Evolutionary conservation across 1,140 invertebrate genomes (phyloP).

Genomic region (Atta cephalotes): DNA sequence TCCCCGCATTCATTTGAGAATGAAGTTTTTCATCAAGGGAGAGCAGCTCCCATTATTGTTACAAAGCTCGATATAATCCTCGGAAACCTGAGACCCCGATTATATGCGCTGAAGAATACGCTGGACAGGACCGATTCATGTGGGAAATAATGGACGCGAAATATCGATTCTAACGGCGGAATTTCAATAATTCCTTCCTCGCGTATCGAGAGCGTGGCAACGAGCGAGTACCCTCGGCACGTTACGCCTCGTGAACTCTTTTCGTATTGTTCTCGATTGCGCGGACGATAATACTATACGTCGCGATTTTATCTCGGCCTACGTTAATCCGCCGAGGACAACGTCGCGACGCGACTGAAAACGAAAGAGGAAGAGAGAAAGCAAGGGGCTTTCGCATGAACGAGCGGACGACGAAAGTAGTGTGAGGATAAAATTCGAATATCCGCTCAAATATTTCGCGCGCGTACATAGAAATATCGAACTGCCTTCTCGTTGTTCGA

Average conservation of each 20-base stretch:
- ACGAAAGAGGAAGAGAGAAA: conserved; percentile 8
- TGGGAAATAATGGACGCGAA: conserved; percentile 51
- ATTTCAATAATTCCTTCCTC: conserved; percentile 66
- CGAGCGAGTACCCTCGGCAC: conserved; percentile 24
- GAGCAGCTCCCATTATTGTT: conserved; percentile 28
- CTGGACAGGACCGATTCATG: background rate
- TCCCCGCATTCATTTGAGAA: conserved; percentile 9
- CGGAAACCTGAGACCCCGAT: conserved; percentile 66
- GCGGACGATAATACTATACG: conserved; percentile 69
- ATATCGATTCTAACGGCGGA: conserved; percentile 58
- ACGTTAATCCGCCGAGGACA: conserved; percentile 69
- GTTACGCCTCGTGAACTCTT: conserved; percentile 46
- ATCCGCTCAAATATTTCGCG: conserved; percentile 72
- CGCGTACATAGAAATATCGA: conserved; percentile 69
- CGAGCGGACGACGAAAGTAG: no score
- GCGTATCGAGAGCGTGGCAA: conserved; percentile 36
- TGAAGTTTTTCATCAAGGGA: conserved; percentile 14
- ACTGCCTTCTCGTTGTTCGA: conserved; percentile 55
- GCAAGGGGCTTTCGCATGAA: background rate
- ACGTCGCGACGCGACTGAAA: conserved; percentile 40
- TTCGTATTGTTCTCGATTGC: conserved; percentile 61
- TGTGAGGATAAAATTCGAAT: conserved; percentile 65
- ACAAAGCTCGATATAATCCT: conserved; percentile 29
- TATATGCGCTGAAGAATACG: conserved; percentile 56
- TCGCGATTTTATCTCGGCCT: conserved; percentile 55